Evolutionary conservation across 1,140 invertebrate genomes (phyloP), one percentile per base, ranked within the genome.

Genomic region (Phocides pigmalion): DNA sequence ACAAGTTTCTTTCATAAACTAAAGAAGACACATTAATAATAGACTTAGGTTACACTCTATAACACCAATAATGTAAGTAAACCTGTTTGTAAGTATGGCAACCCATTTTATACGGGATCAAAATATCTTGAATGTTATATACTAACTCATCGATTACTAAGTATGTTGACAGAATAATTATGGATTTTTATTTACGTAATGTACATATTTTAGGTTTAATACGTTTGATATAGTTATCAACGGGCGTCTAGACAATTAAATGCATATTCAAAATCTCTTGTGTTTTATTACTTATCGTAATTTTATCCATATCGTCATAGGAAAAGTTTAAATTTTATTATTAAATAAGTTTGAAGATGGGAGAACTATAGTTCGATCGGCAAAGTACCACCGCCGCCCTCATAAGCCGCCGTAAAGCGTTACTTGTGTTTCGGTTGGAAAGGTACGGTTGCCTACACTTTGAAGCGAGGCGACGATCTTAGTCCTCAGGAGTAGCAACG

Each of bases 161-260:
- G 11, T 5, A 17, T 47, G 44, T 22, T 47, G 44, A 47, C 44
- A 22, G 41, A 59, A 59, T 58, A 59, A 59, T 58, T 58, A 58
- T 58, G 54, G 39, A 58, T 56, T 47, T 47, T 47, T 47, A 47
- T 47, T 47, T 47, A 22, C 44, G 44, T 22, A 22, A 47, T 47
- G 44, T 47, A 47, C 20, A 47, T 47, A 47, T 22, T 22, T 22
- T 47, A 22, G n/a, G 2, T 47, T 22, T 22, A 11, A 5, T 22
- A 3, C 19, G 44, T 19, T 47, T 47, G 44, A n/a, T 11, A 44
- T 35, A 35, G 32, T 35, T 35, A 9, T 11, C 16, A 22, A 22
- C 42, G 17, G 19, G 44, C 44, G 41, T 44, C 1, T 44, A 16
- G 15, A 44, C 37, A 2, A 39, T 14, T 44, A 44, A 44, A 44